Evolutionary conservation across 2,113 vertebrate genomes (phyloP).

Genomic region (Scopus umbretta): DNA sequence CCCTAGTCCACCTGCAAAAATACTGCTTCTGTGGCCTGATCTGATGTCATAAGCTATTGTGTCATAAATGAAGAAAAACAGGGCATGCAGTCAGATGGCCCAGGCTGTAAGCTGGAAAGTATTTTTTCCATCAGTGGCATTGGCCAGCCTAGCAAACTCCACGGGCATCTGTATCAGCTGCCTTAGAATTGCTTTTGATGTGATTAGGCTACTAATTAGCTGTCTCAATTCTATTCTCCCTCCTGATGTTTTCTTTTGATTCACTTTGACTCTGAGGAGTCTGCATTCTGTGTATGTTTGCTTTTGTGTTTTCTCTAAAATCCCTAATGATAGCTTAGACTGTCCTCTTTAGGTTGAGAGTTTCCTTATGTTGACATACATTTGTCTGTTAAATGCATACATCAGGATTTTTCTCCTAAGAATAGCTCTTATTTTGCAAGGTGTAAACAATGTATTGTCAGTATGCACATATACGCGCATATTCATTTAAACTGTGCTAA

Average conservation of each 20-base stretch:
- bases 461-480: not conserved
- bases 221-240: not conserved
- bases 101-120: not conserved
- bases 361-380: not conserved
- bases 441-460: not conserved
- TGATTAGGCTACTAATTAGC: constrained; percentile 39
- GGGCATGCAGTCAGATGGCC: not conserved
- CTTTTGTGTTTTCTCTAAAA: not conserved
- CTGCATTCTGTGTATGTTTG: not conserved
- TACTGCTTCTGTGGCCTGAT: not conserved
- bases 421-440: not conserved
- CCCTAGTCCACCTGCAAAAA: not conserved
- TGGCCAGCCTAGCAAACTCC: not conserved
- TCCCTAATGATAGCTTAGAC: constrained; percentile 10
- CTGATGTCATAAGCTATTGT: not conserved
- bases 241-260: constrained; percentile 22
- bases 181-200: constrained; percentile 17
- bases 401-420: not conserved
- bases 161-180: not conserved
- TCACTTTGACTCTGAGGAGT: not conserved
- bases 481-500: not conserved
- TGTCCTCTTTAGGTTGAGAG: not conserved
- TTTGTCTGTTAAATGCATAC: not conserved
- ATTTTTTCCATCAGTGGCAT: not conserved
- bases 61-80: not conserved